A percentile compares a stretch with the other conserved stretches of the same genome.
Evolutionary conservation across 1,140 invertebrate species (phyloP).

Genomic region (Bombyx mandarina): DNA sequence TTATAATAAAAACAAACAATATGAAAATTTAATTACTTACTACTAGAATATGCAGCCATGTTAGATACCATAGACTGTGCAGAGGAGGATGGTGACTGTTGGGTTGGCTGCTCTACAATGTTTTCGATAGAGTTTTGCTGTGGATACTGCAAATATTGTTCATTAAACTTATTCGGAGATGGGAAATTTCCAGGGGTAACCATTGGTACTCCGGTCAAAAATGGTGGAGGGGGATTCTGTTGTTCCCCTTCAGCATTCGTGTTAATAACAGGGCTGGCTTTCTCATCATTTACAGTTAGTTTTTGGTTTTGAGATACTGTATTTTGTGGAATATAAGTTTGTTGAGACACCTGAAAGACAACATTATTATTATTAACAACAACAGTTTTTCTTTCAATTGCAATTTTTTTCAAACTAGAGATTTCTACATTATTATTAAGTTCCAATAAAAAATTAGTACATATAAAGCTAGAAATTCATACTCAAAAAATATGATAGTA

Average conservation of each 20-base stretch:
- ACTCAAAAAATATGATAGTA: too few species aligned
- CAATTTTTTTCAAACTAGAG: too few species aligned
- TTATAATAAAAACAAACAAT: neutral
- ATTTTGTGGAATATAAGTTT: constrained; percentile 25
- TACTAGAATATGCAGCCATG: constrained; percentile 60
- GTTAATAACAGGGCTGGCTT: constrained; percentile 23
- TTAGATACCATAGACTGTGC: constrained; percentile 53
- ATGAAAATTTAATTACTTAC: constrained; percentile 37
- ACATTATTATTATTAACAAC: neutral
- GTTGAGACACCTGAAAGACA: constrained; percentile 28
- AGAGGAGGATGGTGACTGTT: constrained; percentile 31
- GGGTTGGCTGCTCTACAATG: neutral
- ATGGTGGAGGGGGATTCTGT: constrained; percentile 40
- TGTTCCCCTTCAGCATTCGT: constrained; percentile 19
- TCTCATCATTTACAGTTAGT: constrained; percentile 37
- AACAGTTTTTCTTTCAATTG: too few species aligned
- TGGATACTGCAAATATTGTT: neutral
- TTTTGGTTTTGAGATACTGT: constrained; percentile 34
- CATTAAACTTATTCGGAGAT: constrained; percentile 1
- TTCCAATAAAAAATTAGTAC: too few species aligned
- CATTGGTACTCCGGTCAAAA: constrained; percentile 66
- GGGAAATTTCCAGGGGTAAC: constrained; percentile 49
- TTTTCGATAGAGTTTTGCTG: constrained; percentile 8
- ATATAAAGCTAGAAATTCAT: too few species aligned
- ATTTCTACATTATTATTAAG: too few species aligned